These are phyloP conservation scores for Temnothorax unifasciatus DNA, from an alignment of 2,888 invertebrate genomes.

Conservation along the genomic window DNA sequence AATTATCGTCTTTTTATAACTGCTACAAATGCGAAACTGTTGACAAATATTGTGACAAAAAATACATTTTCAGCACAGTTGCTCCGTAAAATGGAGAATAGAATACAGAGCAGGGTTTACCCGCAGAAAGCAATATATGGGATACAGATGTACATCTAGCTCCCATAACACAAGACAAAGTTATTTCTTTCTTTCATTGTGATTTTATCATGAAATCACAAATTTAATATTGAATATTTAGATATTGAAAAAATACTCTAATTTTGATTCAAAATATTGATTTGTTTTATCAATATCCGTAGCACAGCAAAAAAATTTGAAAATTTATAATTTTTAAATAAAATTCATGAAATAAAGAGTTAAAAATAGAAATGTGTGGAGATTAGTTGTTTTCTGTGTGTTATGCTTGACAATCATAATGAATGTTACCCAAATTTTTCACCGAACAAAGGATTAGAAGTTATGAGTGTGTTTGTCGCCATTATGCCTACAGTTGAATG, in stretches of 20 bases:
- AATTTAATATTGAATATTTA: constrained; percentile 3
- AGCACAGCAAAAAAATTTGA: not conserved
- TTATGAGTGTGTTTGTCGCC: constrained; percentile 42
- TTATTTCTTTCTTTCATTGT: constrained; percentile 26
- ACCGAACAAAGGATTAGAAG: not conserved
- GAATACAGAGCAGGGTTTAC: not conserved
- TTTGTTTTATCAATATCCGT: not conserved
- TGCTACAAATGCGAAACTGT: constrained; percentile 6
- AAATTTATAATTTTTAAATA: not conserved
- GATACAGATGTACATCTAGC: constrained; percentile 14
- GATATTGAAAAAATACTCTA: not conserved
- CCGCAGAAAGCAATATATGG: constrained; percentile 5
- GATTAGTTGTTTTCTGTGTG: constrained; percentile 11
- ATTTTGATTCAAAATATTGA: constrained; percentile 17
- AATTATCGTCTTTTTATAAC: constrained; percentile 3
- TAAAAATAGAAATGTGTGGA: not conserved
- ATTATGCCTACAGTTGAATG: constrained; percentile 9
- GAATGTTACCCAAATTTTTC: not conserved
- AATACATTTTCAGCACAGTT: constrained; percentile 23
- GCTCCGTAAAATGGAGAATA: constrained; percentile 6
- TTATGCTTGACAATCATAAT: constrained; percentile 19
- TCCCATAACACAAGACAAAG: constrained; percentile 23
- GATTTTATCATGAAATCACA: not conserved
- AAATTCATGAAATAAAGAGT: not conserved
- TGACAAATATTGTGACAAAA: constrained; percentile 10